Percentiles rank a stretch among this genome's conserved stretches.
Evolutionary conservation across 2,113 vertebrate genomes (phyloP).

Genomic region (Crocuta crocuta): DNA sequence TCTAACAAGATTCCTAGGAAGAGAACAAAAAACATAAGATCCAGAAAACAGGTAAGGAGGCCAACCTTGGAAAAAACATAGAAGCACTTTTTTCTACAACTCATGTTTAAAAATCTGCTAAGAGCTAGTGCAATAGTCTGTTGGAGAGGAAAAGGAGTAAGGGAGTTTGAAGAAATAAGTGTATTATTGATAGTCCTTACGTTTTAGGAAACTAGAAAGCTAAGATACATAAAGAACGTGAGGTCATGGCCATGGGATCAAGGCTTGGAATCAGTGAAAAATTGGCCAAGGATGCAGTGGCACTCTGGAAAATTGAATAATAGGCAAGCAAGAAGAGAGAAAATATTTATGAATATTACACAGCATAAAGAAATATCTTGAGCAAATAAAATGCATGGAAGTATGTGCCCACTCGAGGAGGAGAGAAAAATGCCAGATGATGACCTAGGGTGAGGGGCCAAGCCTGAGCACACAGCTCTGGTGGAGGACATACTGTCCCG

Average conservation of each 20-base stretch:
- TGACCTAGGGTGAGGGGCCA: background rate
- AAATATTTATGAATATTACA: background rate
- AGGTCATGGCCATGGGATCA: fast-evolving
- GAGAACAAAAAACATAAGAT: background rate
- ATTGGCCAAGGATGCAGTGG: fast-evolving
- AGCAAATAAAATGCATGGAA: background rate
- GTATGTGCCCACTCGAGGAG: background rate
- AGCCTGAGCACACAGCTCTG: background rate
- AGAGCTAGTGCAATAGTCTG: background rate
- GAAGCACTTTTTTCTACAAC: background rate
- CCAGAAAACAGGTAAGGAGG: background rate
- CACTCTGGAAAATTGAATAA: background rate
- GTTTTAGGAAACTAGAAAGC: background rate
- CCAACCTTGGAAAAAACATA: background rate
- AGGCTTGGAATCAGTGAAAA: background rate
- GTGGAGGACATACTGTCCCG: background rate
- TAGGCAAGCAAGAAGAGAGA: background rate
- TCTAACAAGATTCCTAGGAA: background rate
- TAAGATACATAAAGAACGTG: background rate
- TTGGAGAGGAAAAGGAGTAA: background rate
- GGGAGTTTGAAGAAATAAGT: background rate
- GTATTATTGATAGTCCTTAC: background rate
- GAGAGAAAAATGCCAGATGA: background rate
- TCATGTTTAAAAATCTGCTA: background rate
- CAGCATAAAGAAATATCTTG: background rate